These are phyloP conservation scores for Echinops telfairi DNA, from an alignment of 2,113 vertebrate species.

Conservation along the genomic window DNA sequence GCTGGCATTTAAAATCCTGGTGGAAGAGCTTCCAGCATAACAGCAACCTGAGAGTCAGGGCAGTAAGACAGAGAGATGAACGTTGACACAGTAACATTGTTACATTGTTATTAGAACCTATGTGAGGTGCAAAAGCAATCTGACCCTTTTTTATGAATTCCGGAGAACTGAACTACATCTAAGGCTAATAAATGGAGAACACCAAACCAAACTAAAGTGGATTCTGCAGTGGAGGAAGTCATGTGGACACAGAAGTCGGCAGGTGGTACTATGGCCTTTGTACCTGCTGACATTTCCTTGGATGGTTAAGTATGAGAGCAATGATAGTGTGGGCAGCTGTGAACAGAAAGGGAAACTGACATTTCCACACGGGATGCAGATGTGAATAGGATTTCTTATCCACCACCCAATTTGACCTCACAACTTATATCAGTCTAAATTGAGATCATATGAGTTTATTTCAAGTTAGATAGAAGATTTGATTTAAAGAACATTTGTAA, in stretches of 20 bases:
- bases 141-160: not conserved
- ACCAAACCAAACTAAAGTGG: not conserved
- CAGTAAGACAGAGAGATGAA: too few species aligned
- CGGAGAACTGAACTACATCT: not conserved
- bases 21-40: too few species aligned
- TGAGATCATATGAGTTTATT: not conserved
- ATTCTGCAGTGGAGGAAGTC: not conserved
- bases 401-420: not conserved
- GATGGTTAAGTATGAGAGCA: not conserved
- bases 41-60: too few species aligned
- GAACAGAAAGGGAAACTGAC: not conserved
- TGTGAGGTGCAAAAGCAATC: not conserved
- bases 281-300: not conserved
- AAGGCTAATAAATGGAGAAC: not conserved
- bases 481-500: not conserved
- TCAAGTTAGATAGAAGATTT: not conserved
- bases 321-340: not conserved
- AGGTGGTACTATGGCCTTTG: not conserved
- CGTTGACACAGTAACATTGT: too few species aligned
- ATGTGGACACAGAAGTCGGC: not conserved
- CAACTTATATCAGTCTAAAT: not conserved
- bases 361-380: not conserved
- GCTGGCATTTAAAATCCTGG: too few species aligned
- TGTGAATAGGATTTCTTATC: not conserved
- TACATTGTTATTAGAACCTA: not conserved